Evolutionary conservation across 2,113 vertebrate genomes (phyloP).

Genomic region (Cygnus buccinator): DNA sequence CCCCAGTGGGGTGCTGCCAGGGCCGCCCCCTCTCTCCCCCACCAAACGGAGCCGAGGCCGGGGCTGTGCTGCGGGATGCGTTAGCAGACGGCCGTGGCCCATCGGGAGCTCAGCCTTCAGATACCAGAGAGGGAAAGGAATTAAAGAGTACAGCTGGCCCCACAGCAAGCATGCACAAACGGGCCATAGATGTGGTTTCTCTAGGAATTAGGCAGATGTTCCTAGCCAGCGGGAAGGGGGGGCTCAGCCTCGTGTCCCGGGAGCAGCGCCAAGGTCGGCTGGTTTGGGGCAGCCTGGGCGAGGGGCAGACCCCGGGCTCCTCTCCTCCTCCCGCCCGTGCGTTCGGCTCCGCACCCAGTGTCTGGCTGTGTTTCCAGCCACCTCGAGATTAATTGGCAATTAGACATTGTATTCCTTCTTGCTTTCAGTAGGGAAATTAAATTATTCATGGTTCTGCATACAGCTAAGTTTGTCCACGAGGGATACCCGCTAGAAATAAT

Average conservation of each 20-base stretch:
- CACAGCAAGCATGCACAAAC: fast-evolving
- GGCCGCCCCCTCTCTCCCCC: not conserved
- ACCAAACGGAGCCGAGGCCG: not conserved
- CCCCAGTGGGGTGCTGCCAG: not conserved
- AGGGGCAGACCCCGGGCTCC: fast-evolving
- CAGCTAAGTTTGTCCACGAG: not conserved
- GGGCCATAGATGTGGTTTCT: fast-evolving
- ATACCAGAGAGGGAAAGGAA: not conserved
- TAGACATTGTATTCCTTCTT: not conserved
- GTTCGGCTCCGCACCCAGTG: fast-evolving
- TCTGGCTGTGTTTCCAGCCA: not conserved
- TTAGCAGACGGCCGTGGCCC: fast-evolving
- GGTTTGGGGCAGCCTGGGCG: not conserved
- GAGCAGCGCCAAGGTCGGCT: not conserved
- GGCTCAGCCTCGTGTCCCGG: not conserved
- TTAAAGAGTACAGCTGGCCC: not conserved
- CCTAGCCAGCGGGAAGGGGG: not conserved
- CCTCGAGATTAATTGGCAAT: constrained; percentile 32
- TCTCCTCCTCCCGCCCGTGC: not conserved
- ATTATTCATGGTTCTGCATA: not conserved
- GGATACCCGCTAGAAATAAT: not conserved
- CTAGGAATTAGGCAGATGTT: not conserved
- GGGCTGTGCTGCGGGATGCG: not conserved
- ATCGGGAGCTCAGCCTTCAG: not conserved
- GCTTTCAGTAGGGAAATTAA: not conserved